Percentiles rank a stretch among this genome's conserved stretches.
These are phyloP conservation scores for Thamnophis sirtalis DNA, from an alignment of 2,113 vertebrate species.

Conservation along the genomic window DNA sequence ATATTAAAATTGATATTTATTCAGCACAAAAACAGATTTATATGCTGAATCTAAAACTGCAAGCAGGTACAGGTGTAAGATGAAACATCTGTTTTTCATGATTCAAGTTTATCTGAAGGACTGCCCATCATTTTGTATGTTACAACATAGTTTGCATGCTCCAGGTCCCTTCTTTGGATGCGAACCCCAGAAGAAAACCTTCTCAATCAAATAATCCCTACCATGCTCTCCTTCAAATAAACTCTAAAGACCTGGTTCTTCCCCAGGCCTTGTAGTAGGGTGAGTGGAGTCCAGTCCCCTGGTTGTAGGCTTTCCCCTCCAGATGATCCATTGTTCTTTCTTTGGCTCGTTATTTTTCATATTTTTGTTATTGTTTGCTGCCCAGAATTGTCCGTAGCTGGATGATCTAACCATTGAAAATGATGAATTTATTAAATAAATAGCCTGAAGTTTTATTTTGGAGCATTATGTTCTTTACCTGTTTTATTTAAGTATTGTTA, in stretches of 20 bases:
- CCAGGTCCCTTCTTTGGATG: not conserved
- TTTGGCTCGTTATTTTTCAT: not conserved
- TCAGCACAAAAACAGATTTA: not conserved
- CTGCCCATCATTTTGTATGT: not conserved
- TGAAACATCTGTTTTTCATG: not conserved
- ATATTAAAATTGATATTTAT: not conserved
- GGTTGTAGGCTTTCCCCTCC: not conserved
- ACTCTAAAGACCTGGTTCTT: not conserved
- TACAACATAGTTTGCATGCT: not conserved
- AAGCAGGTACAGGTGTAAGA: not conserved
- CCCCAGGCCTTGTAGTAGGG: not conserved
- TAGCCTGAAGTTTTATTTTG: slow-evolving; percentile 25
- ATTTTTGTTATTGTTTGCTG: not conserved
- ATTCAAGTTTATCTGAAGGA: not conserved
- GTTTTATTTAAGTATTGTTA: not conserved
- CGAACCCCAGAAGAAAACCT: not conserved
- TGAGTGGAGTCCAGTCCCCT: not conserved
- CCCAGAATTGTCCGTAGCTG: not conserved
- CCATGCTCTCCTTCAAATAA: not conserved
- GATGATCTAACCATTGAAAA: not conserved
- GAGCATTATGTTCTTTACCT: not conserved
- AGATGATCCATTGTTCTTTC: not conserved
- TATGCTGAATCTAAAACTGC: not conserved
- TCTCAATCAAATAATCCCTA: not conserved
- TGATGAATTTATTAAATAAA: not conserved